phyloP scores from a whole-genome alignment of 2,888 invertebrate genomes.

The Calameuta pallipes region DNA sequence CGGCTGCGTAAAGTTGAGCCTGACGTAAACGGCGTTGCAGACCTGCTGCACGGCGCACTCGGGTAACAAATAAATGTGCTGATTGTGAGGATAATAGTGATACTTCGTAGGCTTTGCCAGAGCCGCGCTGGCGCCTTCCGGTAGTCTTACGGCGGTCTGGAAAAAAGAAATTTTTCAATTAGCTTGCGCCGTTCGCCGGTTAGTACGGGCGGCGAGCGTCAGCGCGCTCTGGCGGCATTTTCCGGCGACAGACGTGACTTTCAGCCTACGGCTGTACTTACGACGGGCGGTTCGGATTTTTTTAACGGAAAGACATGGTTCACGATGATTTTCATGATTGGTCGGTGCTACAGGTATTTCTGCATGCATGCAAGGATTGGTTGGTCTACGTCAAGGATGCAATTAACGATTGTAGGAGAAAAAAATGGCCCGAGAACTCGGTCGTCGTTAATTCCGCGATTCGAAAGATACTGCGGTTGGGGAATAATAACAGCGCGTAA shows the following conservation, averaged over 20 bases:
- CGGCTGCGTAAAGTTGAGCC: slow-evolving; percentile 92
- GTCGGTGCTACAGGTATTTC: too few species aligned
- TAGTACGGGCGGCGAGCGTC: neutral
- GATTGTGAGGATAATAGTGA: slow-evolving; percentile 94
- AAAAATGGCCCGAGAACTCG: neutral
- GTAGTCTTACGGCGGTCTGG: slow-evolving; percentile 68
- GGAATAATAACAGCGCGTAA: slow-evolving; percentile 2
- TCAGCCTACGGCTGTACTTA: neutral
- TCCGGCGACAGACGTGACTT: slow-evolving; percentile 30
- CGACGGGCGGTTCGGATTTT: too few species aligned
- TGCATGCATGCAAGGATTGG: neutral
- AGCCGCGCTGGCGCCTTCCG: slow-evolving; percentile 63
- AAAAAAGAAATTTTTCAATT: slow-evolving; percentile 32
- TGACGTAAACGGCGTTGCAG: slow-evolving; percentile 92
- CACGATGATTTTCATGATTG: too few species aligned
- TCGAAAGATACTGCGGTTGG: neutral
- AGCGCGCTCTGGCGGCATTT: slow-evolving; percentile 35
- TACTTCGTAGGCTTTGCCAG: slow-evolving; percentile 91
- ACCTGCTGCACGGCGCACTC: slow-evolving; percentile 96
- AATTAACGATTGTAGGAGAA: neutral
- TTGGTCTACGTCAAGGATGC: neutral
- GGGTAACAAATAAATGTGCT: slow-evolving; percentile 90
- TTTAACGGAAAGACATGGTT: too few species aligned
- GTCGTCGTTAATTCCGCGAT: neutral
- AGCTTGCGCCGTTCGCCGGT: neutral